Base-by-base conservation (phyloP, 2,888 invertebrate species). In the Tuberolachnus salignus region DNA sequence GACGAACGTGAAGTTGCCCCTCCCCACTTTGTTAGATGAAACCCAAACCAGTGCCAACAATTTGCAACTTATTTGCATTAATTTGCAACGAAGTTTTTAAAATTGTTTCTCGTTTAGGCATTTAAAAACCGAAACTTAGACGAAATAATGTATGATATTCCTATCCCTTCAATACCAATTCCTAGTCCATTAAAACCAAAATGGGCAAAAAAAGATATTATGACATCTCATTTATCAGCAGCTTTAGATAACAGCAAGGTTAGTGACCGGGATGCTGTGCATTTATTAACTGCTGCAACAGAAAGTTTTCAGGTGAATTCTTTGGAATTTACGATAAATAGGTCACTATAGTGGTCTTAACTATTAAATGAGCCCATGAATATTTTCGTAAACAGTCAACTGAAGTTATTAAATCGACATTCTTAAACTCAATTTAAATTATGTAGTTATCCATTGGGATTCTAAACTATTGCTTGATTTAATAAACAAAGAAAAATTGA, bases 251-350 rank as follows among this genome's bases (percentile, higher is more conserved):
- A n/a, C n/a, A n/a, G n/a, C n/a, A n/a, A n/a, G n/a, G n/a, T 66
- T 11, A 78, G 69, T 23, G 53, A 59, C 46, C 42, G 59, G 3
- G 67, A 78, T 44, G 49, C 51, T 6, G 57, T 78, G 4, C 75
- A 75, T 53, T 34, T 75, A 42, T 53, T 75, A 19, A 63, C 53
- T 19, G 74, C 64, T 46, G 59, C 26, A 53, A 44, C 46, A 11
- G 78, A 78, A 78, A 55, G 42, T 49, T 55, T 78, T 21, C 46
- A 67, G n/a, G 53, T 69, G 16, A 57, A 69, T 59, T 57, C 14
- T 21, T 67, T 46, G 14, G 57, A 69, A 23, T 49, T 61, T 59
- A 70, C 42, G 11, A 34, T 70, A 49, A 80, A 59, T 70, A 26
- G 61, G 3, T 67, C 46, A 61, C n/a, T n/a, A n/a, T n/a, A n/a